Evolutionary conservation across 1,140 invertebrate genomes (phyloP).

Genomic region (Sitodiplosis mosellana): DNA sequence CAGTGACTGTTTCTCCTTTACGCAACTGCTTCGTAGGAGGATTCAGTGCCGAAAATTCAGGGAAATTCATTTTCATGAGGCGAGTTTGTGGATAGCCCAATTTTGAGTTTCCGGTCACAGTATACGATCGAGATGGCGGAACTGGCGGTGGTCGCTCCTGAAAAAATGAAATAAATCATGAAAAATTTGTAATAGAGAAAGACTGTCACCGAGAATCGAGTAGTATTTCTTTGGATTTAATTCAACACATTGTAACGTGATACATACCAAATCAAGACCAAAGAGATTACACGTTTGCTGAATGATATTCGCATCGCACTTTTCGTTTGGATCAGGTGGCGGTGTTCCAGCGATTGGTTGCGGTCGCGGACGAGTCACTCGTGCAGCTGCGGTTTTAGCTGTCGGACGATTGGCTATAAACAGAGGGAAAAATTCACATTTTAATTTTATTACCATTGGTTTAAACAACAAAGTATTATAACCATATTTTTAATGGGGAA

Average conservation of each 20-base stretch:
- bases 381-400: conserved; percentile 11
- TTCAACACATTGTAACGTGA: too few relatives aligned
- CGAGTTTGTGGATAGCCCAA: conserved; percentile 80
- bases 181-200: conserved; percentile 1
- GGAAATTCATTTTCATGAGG: conserved; percentile 77
- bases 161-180: conserved; percentile 7
- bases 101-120: conserved; percentile 80
- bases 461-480: too few relatives aligned
- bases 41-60: conserved; percentile 33
- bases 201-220: too few relatives aligned
- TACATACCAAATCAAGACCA: conserved; percentile 64
- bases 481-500: too few relatives aligned
- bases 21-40: conserved; percentile 32
- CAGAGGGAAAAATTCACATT: too few relatives aligned
- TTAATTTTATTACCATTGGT: too few relatives aligned
- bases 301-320: conserved; percentile 70
- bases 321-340: conserved; percentile 47
- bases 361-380: conserved; percentile 48
- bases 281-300: conserved; percentile 78
- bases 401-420: too few relatives aligned
- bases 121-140: conserved; percentile 74
- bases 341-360: conserved; percentile 77
- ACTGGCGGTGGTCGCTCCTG: conserved; percentile 78
- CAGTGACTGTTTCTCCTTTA: conserved; percentile 67
- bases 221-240: conserved; percentile 2